These are phyloP conservation scores for Ageneiosus marmoratus DNA, from an alignment of 2,113 vertebrate genomes.

Conservation along the genomic window DNA sequence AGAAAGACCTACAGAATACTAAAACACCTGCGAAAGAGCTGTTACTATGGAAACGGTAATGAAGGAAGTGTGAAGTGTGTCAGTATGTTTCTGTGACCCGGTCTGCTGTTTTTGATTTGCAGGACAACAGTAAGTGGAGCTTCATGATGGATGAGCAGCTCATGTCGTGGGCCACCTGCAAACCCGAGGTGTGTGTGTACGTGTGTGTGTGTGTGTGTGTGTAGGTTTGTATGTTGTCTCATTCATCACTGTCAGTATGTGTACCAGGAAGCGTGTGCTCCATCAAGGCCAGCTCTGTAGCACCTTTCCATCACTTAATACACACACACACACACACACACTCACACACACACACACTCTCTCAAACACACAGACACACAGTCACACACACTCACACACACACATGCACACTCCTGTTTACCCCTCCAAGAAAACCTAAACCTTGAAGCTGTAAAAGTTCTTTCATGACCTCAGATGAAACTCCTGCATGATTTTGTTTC, in stretches of 20 bases:
- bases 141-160: constrained; percentile 81
- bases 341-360: constrained; percentile 46
- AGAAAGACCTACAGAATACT: background rate
- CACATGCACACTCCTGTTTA: too few relatives aligned
- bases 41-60: background rate
- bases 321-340: background rate
- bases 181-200: constrained; percentile 68
- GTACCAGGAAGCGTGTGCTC: constrained; percentile 22
- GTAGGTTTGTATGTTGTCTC: constrained; percentile 25
- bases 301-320: constrained; percentile 32
- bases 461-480: background rate
- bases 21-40: background rate
- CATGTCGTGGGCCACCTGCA: constrained; percentile 79
- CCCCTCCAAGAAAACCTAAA: too few relatives aligned
- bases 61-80: background rate
- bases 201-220: constrained; percentile 16
- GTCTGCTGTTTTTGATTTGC: constrained; percentile 40
- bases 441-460: too few relatives aligned
- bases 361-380: constrained; percentile 56
- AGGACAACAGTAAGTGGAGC: constrained; percentile 82
- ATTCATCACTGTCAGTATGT: constrained; percentile 42
- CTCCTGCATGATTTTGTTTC: background rate
- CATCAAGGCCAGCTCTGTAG: background rate
- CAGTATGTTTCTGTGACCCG: background rate
- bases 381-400: background rate